Conservation (phyloP, 2,113 vertebrate genomes). For the Poeciliopsis retropinna region DNA sequence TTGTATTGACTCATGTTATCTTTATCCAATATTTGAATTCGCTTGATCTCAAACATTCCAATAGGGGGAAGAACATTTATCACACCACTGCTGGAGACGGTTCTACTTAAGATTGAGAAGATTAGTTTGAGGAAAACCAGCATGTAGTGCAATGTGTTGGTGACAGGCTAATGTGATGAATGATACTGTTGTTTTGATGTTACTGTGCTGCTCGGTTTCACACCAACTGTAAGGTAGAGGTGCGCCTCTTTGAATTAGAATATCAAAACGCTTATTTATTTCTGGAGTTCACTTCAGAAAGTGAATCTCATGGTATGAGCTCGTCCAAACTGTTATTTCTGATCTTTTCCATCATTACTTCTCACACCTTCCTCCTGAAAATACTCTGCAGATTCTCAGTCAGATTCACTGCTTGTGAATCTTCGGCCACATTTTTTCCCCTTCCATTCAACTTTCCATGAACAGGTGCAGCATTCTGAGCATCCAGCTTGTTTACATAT, state of each 20-base stretch:
- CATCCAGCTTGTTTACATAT: no score
- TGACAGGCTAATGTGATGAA: background rate
- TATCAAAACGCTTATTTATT: background rate
- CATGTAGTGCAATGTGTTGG: background rate
- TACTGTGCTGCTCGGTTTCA: background rate
- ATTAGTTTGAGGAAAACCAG: background rate
- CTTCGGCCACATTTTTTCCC: no score
- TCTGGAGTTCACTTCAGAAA: background rate
- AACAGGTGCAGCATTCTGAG: no score
- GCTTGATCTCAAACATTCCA: background rate
- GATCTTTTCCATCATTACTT: background rate
- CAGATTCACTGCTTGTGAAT: no score
- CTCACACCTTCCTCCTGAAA: no score
- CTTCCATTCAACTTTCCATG: no score
- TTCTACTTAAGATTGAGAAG: background rate
- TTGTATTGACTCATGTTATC: background rate
- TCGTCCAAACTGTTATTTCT: background rate
- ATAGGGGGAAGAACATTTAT: background rate
- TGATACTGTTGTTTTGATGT: background rate
- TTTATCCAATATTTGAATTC: background rate
- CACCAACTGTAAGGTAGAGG: background rate
- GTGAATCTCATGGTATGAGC: background rate
- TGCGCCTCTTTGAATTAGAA: background rate
- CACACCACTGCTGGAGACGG: background rate
- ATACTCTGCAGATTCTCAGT: no score